A percentile compares a stretch with the other conserved stretches of the same genome.
These are phyloP conservation scores for Acleris emargana DNA, from an alignment of 2,888 invertebrate genomes.

Conservation along the genomic window DNA sequence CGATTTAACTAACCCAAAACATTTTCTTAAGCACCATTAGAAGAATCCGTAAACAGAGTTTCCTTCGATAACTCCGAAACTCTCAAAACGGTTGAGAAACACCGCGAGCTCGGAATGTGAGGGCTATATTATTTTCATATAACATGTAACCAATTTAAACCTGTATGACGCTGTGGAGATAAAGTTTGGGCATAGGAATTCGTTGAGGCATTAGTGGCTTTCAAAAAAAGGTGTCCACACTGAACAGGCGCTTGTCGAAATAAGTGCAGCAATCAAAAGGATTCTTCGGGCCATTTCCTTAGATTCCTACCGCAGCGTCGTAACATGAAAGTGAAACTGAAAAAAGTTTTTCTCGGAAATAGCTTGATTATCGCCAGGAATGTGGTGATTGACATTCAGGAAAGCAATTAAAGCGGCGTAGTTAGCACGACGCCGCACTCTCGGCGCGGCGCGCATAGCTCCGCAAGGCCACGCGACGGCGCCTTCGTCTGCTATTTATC, in stretches of 20 bases:
- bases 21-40: too few relatives aligned
- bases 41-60: too few relatives aligned
- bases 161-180: too few relatives aligned
- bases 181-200: too few relatives aligned
- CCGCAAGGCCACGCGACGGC: constrained; percentile 68
- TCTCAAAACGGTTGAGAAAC: background rate
- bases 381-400: constrained; percentile 69
- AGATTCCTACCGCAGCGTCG: background rate
- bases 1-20: too few relatives aligned
- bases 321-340: constrained; percentile 13
- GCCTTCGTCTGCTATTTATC: constrained; percentile 63
- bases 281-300: too few relatives aligned
- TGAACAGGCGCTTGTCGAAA: too few relatives aligned
- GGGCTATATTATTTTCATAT: constrained; percentile 1
- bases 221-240: too few relatives aligned
- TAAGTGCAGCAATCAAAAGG: too few relatives aligned
- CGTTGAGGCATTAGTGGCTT: too few relatives aligned
- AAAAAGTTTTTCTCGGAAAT: constrained; percentile 22
- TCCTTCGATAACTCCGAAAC: too few relatives aligned
- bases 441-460: constrained; percentile 66
- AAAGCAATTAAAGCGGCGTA: constrained; percentile 66
- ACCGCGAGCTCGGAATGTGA: constrained; percentile 7
- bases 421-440: constrained; percentile 47
- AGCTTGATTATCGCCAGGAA: constrained; percentile 54
- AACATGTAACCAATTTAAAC: too few relatives aligned